Evolutionary conservation across 2,113 vertebrate species (phyloP).

Genomic region (Strigops habroptila): DNA sequence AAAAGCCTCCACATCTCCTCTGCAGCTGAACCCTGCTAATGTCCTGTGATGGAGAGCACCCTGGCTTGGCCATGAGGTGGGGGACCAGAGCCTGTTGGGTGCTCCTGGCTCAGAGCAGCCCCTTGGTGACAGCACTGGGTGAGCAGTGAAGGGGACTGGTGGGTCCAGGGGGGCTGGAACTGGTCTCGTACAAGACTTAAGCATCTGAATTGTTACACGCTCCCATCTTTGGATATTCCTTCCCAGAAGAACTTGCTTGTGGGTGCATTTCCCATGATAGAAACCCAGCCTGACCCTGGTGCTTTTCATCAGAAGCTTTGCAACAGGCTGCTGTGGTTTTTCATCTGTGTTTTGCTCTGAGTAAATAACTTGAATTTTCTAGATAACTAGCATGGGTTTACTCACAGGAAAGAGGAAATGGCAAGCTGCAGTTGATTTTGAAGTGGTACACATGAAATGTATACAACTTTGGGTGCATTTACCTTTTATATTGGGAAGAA

Average conservation of each 20-base stretch:
- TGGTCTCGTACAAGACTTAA: rapidly evolving
- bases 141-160: background rate
- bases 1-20: too few relatives aligned
- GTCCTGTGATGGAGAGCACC: rapidly evolving
- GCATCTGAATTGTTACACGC: background rate
- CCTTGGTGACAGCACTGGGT: rapidly evolving
- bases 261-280: rapidly evolving
- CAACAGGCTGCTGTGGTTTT: background rate
- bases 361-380: background rate
- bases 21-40: rapidly evolving
- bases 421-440: background rate
- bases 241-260: background rate
- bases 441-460: background rate
- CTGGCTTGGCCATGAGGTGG: rapidly evolving
- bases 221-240: background rate
- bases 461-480: background rate
- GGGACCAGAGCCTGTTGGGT: background rate
- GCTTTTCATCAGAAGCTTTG: background rate
- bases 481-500: background rate
- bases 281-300: background rate
- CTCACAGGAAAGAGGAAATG: constrained; percentile 20
- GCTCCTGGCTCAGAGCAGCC: background rate
- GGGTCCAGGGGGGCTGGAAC: background rate
- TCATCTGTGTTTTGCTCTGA: background rate
- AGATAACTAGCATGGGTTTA: background rate